Evolutionary conservation across 2,888 invertebrate species (phyloP), one percentile per base, ranked within the genome.

Genomic region (Pristionchus entomophagus): DNA sequence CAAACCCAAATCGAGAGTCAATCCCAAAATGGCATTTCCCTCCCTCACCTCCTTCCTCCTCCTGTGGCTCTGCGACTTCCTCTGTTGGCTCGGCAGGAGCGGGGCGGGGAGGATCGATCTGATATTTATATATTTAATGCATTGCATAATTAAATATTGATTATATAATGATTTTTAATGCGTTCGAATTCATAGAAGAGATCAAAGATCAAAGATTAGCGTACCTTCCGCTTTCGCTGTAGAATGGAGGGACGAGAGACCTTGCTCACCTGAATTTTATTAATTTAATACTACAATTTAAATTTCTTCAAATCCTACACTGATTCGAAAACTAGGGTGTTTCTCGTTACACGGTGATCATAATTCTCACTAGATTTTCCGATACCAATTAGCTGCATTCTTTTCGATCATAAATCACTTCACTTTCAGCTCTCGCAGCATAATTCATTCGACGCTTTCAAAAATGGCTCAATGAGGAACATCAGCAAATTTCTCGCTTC

Each of bases 221-320:
- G n/a, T 19, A 84, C 83, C 83, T 84, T 84, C 35, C 85, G 32
- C 45, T 85, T 73, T 26, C 85, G 32, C 41, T 59, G 77, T 29
- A 85, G 77, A 49, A 85, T 85, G 1, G 85, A 85, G 6, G 85
- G 85, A 51, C 85, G 85, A 17, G 85, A 69, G 26, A 77, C 26
- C 32, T 85, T 85, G 65, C 59, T 84, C 29, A 84, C 83, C 83
- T 84, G 65, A 22, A 38, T 26, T 35, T 41, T 38, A 19, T 65
- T n/a, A 45, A 45, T 45, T 45, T 10, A 45, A 45, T 45, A 45
- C 0, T 69, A 69, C 38, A 26, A 73, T 12, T 73, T 65, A 38
- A 3, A 65, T 45, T 10, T 45, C 6, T 45, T 45, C 14, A 45
- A 45, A 10, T 45, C 6, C 8, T 45, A 45, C 45, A 45, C 14